Evolutionary conservation across 1,140 invertebrate species (phyloP).

Genomic region (Heliconius hewitsoni): DNA sequence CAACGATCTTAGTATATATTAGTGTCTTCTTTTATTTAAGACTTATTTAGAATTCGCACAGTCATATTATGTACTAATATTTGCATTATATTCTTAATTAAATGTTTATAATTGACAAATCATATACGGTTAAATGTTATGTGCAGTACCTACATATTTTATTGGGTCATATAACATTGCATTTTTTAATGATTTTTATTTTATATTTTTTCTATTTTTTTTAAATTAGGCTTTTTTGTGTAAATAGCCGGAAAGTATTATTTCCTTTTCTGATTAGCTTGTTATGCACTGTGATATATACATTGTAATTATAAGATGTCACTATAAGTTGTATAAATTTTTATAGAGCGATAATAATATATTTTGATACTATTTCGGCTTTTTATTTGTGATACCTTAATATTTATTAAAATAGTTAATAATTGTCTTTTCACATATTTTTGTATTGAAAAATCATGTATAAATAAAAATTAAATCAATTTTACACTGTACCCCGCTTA

Average conservation of each 20-base stretch:
- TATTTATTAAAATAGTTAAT: no score
- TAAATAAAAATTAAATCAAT: no score
- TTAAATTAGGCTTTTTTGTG: not conserved
- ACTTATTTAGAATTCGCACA: slow-evolving; percentile 2
- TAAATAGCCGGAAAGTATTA: not conserved
- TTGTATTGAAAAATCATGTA: no score
- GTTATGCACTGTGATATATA: slow-evolving; percentile 27
- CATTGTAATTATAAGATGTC: not conserved
- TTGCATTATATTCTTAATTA: not conserved
- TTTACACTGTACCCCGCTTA: no score
- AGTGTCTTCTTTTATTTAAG: not conserved
- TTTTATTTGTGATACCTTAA: slow-evolving; percentile 8
- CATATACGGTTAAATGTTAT: no score
- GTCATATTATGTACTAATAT: not conserved
- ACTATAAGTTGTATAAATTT: slow-evolving; percentile 19
- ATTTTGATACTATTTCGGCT: slow-evolving; percentile 21
- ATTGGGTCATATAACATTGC: no score
- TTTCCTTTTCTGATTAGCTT: slow-evolving; percentile 7
- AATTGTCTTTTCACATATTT: no score
- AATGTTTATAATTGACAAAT: not conserved
- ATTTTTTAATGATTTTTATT: not conserved
- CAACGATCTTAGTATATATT: no score
- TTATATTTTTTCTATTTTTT: not conserved
- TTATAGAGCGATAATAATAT: slow-evolving; percentile 24
- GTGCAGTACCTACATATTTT: no score